Evolutionary conservation across 2,888 invertebrate genomes (phyloP).

Genomic region (Stegophylla sp.): DNA sequence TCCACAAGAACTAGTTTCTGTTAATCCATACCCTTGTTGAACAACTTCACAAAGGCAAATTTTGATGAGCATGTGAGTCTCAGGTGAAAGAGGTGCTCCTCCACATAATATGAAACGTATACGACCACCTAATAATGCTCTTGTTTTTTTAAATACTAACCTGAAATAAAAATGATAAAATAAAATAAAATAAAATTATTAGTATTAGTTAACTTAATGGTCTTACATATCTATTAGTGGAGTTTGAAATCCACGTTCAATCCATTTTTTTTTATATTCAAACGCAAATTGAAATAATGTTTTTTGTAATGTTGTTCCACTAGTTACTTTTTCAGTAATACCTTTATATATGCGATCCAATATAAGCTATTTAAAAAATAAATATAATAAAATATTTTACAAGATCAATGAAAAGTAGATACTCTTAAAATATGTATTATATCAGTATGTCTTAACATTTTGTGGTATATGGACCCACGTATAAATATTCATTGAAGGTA

Average conservation of each 20-base stretch:
- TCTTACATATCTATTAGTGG: constrained; percentile 75
- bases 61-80: constrained; percentile 93
- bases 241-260: constrained; percentile 81
- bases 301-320: constrained; percentile 78
- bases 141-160: constrained; percentile 70
- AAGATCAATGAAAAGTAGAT: neutral
- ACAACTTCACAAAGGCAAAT: constrained; percentile 89
- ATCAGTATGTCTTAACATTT: too few species aligned
- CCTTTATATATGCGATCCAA: constrained; percentile 94
- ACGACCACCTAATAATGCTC: constrained; percentile 83
- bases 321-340: constrained; percentile 92
- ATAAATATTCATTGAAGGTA: too few species aligned
- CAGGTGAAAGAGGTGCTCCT: constrained; percentile 93
- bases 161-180: constrained; percentile 64
- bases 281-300: constrained; percentile 94
- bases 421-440: neutral
- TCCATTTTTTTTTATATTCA: constrained; percentile 88
- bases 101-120: constrained; percentile 89
- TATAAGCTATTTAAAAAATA: constrained; percentile 74
- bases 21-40: constrained; percentile 94
- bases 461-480: too few species aligned
- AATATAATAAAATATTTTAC: neutral
- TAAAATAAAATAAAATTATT: neutral
- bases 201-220: neutral
- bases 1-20: constrained; percentile 95